Conservation (phyloP, 2,797 vertebrate genomes). For the Pseudochirops cupreus region DNA sequence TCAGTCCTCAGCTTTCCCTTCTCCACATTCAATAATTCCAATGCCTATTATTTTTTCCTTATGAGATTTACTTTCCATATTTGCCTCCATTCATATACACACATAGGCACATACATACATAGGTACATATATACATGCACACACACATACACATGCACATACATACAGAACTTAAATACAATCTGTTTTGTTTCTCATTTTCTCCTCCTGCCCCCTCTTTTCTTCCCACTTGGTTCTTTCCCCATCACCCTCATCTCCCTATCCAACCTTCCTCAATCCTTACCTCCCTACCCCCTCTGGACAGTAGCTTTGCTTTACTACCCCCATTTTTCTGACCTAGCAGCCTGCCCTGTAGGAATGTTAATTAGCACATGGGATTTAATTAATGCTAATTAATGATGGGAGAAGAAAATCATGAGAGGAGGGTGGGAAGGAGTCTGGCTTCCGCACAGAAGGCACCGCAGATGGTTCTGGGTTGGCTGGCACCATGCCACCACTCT, state of each 20-base stretch:
- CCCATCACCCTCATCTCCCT: slow-evolving; percentile 5
- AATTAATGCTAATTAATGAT: slow-evolving; percentile 84
- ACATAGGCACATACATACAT: background rate
- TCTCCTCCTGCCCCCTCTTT: slow-evolving; percentile 30
- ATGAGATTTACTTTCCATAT: slow-evolving; percentile 17
- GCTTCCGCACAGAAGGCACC: slow-evolving; percentile 68
- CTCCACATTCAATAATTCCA: slow-evolving; percentile 53
- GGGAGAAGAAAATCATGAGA: slow-evolving; percentile 62
- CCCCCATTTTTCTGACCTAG: slow-evolving; percentile 65
- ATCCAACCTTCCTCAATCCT: background rate
- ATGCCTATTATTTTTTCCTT: slow-evolving; percentile 45
- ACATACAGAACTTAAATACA: background rate
- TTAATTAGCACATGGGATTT: slow-evolving; percentile 80
- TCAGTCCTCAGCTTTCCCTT: slow-evolving; percentile 22
- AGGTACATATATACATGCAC: background rate
- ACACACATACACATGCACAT: background rate
- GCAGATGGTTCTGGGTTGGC: slow-evolving; percentile 80
- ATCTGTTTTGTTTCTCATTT: background rate
- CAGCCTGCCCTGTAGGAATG: slow-evolving; percentile 75
- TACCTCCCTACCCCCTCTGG: slow-evolving; percentile 39
- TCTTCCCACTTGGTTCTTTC: slow-evolving; percentile 42
- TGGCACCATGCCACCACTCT: slow-evolving; percentile 78
- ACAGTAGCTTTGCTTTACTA: slow-evolving; percentile 64
- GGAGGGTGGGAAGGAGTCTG: slow-evolving; percentile 46
- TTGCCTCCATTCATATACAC: background rate